Evolutionary conservation across 2,797 vertebrate genomes (phyloP).

Genomic region (Poliocrania exsul): DNA sequence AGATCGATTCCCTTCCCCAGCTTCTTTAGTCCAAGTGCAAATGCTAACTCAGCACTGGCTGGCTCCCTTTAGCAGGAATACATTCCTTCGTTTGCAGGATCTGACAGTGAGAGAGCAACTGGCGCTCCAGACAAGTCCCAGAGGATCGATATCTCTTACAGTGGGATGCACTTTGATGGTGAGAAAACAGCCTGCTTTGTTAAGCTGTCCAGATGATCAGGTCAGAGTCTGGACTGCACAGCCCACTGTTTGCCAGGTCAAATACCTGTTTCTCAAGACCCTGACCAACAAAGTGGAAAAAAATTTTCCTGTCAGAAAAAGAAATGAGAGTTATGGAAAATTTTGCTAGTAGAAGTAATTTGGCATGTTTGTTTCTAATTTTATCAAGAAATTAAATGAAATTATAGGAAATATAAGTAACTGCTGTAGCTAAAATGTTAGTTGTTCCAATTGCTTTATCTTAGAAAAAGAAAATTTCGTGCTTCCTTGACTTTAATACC

Average conservation of each 20-base stretch:
- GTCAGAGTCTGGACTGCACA: slow-evolving; percentile 3
- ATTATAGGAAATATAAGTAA: background rate
- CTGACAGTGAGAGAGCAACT: slow-evolving; percentile 61
- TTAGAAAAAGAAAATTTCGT: slow-evolving; percentile 10
- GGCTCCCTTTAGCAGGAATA: background rate
- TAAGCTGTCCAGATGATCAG: slow-evolving; percentile 50
- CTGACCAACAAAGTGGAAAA: background rate
- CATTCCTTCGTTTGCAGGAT: slow-evolving; percentile 51
- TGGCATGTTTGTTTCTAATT: background rate
- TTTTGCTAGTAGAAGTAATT: background rate
- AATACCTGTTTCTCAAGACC: slow-evolving; percentile 14
- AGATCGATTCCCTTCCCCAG: background rate
- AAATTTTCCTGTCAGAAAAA: background rate
- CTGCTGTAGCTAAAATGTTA: background rate
- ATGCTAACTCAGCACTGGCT: slow-evolving; percentile 57
- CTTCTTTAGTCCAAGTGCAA: slow-evolving; percentile 40
- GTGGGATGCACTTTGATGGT: slow-evolving; percentile 66
- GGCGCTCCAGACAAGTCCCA: slow-evolving; percentile 40
- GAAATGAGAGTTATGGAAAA: background rate
- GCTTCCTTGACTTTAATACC: background rate
- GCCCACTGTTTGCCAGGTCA: background rate
- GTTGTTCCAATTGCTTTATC: background rate
- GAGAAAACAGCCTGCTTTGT: slow-evolving; percentile 63
- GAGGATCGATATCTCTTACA: slow-evolving; percentile 61
- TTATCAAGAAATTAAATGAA: background rate